These are phyloP conservation scores for Morinoia aosen DNA, from an alignment of 2,888 invertebrate genomes.

Conservation along the genomic window DNA sequence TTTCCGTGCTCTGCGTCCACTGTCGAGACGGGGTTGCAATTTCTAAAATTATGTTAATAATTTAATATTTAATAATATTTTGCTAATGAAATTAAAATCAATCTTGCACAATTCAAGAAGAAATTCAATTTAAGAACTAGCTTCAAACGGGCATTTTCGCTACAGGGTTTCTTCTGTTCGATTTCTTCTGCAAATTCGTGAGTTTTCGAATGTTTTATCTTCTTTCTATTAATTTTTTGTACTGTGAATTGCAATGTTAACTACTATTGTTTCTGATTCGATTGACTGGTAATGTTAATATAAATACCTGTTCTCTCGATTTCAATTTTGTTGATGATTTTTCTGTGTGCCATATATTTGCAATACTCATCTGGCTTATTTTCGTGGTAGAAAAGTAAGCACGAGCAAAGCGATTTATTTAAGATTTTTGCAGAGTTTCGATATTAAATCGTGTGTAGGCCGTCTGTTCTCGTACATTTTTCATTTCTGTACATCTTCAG, in stretches of 20 bases:
- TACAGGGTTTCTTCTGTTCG: not conserved
- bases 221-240: not conserved
- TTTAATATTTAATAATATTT: not conserved
- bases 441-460: not conserved
- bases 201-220: not conserved
- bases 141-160: not conserved
- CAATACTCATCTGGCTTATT: not conserved
- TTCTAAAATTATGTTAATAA: not conserved
- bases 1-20: not conserved
- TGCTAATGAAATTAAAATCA: not conserved
- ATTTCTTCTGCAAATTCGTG: not conserved
- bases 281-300: not conserved
- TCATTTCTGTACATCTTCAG: not conserved
- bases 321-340: not conserved
- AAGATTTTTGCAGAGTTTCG: not conserved
- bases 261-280: not conserved
- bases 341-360: not conserved
- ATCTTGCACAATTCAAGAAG: not conserved
- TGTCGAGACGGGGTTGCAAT: not conserved
- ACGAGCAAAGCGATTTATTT: not conserved
- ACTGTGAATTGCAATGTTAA: not conserved
- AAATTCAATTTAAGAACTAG: not conserved
- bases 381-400: not conserved
- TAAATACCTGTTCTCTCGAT: not conserved
- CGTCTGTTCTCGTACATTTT: not conserved